Evolutionary conservation across 2,113 vertebrate genomes (phyloP).

Genomic region (Falcunculus frontatus): DNA sequence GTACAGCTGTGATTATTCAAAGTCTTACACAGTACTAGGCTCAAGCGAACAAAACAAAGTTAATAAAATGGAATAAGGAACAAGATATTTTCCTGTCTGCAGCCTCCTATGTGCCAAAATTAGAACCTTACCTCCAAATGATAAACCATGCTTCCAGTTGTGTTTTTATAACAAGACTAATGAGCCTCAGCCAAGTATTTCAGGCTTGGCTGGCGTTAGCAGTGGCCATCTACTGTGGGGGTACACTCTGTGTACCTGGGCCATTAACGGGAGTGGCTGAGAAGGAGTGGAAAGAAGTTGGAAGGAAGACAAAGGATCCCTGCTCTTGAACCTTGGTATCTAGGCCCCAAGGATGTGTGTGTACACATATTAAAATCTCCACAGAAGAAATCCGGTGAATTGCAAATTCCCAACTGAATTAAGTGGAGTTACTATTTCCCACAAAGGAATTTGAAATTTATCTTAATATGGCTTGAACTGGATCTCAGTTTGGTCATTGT

Average conservation of each 20-base stretch:
- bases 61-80: constrained; percentile 74
- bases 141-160: not conserved
- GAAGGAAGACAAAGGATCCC: not conserved
- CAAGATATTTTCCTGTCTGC: constrained; percentile 67
- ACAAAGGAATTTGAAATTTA: not conserved
- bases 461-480: not conserved
- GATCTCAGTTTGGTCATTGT: not conserved
- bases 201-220: not conserved
- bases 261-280: not conserved
- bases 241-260: not conserved
- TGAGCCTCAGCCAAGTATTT: not conserved
- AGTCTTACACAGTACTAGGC: constrained; percentile 64
- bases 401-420: not conserved
- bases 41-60: constrained; percentile 74
- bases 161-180: not conserved
- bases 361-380: not conserved
- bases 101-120: constrained; percentile 52
- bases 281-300: not conserved
- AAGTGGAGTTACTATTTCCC: not conserved
- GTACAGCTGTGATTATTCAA: constrained; percentile 73
- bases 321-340: not conserved
- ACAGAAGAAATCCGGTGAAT: not conserved
- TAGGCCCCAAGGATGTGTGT: rapidly evolving
- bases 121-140: constrained; percentile 32
- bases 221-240: not conserved